Evolutionary conservation across 2,888 invertebrate genomes (phyloP).

Genomic region (Drosophila pullipes): DNA sequence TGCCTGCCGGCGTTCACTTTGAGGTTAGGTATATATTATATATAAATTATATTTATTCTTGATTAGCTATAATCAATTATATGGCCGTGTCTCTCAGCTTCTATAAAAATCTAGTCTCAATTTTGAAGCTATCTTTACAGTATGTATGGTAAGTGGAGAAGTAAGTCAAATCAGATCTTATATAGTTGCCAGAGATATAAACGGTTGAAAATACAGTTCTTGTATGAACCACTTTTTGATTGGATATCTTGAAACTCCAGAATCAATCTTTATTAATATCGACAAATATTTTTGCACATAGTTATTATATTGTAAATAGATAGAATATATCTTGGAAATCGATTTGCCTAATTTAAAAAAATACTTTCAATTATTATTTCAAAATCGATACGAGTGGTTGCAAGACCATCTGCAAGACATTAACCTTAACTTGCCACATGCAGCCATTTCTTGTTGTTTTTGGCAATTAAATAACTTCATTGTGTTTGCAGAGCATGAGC

Average conservation of each 20-base stretch:
- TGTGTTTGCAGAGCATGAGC: background rate
- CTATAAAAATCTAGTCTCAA: background rate
- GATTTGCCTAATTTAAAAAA: background rate
- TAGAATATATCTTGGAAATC: background rate
- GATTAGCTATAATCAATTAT: background rate
- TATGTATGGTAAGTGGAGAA: background rate
- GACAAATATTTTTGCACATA: background rate
- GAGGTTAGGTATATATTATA: conserved; percentile 38
- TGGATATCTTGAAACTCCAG: background rate
- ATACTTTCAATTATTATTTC: too few species aligned
- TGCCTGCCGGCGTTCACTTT: conserved; percentile 31
- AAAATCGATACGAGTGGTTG: background rate
- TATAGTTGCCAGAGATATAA: background rate
- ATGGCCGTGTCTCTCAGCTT: background rate
- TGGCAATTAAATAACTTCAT: background rate
- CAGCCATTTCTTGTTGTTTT: background rate
- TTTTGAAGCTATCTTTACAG: background rate
- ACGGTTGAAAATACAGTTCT: background rate
- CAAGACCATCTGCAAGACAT: background rate
- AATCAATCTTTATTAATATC: background rate
- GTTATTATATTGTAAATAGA: background rate
- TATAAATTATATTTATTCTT: background rate
- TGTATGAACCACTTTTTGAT: background rate
- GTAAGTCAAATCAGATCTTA: background rate
- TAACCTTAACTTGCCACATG: too few species aligned